Base-by-base conservation (phyloP, 2,113 vertebrate genomes). In the Ptyas mucosa region DNA sequence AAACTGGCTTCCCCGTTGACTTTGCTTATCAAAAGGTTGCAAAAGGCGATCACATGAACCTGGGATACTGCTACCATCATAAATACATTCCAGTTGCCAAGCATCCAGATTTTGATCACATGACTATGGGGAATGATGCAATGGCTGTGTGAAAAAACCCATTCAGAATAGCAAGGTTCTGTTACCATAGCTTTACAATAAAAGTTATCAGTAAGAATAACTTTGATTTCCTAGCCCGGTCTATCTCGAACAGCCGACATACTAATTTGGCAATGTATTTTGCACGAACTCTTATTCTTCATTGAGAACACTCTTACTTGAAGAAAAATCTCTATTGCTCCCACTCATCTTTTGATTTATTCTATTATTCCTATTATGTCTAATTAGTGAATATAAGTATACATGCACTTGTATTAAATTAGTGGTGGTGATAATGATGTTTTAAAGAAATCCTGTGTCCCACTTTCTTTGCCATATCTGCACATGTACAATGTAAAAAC, bases 321-420 rank as follows among this genome's bases (percentile, higher is more conserved):
- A 46, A 94, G 64, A 69, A 91, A 94, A 93, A 69, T 23, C 52
- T 57, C 5, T 15, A 93, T n/a, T 94, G 85, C 93, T 93, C 95
- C 94, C 93, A 93, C 95, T 96, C 94, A 95, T 93, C 93, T 96
- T 20, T 75, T 95, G 93, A 93, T 29, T 90, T 12, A 57, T 92
- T 91, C 55, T 3, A 20, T 64, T 90, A 95, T 9, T 53, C 93
- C 90, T 58, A 34, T 1, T 3, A 89, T 49, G 53, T 15, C 26
- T 64, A 64, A 64, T 64, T 29, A 14, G 26, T 64, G 61, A 64
- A 64, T 29, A 29, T 64, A 61, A 61, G 58, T 29, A 64, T 29
- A 29, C 10, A 64, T 64, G 61, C 26, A 64, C 26, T 29, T 64
- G 61, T 64, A 29, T 29, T 29, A 64, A 15, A 53, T 64, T 64